A percentile compares a stretch with the other conserved stretches of the same genome.
phyloP scores from a whole-genome alignment of 1,140 invertebrate genomes.

The Bombyx mandarina region DNA sequence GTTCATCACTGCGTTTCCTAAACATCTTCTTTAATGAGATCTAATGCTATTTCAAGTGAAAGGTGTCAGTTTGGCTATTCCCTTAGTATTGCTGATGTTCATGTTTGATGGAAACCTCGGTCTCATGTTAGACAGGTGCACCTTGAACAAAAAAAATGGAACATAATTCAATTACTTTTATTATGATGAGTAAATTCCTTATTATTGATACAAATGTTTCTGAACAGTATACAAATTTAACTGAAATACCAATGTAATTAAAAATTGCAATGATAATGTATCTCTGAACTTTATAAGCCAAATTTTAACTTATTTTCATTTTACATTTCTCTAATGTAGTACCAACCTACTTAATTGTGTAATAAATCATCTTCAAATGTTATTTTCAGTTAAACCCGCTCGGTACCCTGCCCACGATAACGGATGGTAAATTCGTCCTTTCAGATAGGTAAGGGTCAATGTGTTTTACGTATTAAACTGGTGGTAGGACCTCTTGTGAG shows the following conservation, averaged over 20 bases:
- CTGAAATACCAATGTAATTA: neutral
- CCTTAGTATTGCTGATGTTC: too few species aligned
- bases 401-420: constrained; percentile 29
- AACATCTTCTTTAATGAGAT: too few species aligned
- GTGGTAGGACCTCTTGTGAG: neutral
- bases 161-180: too few species aligned
- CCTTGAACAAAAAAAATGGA: too few species aligned
- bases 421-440: constrained; percentile 29
- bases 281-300: too few species aligned
- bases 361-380: neutral
- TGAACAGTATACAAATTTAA: neutral
- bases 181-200: neutral
- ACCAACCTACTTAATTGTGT: neutral
- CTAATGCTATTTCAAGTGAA: too few species aligned
- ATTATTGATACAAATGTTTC: neutral
- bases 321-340: too few species aligned
- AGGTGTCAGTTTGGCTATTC: too few species aligned
- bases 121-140: too few species aligned
- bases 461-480: neutral
- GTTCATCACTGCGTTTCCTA: too few species aligned
- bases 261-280: neutral
- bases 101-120: too few species aligned
- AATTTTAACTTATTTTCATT: too few species aligned
- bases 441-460: constrained; percentile 29
- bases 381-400: constrained; percentile 38